phyloP scores from a whole-genome alignment of 2,888 invertebrate genomes.

The Biston stratarius region DNA sequence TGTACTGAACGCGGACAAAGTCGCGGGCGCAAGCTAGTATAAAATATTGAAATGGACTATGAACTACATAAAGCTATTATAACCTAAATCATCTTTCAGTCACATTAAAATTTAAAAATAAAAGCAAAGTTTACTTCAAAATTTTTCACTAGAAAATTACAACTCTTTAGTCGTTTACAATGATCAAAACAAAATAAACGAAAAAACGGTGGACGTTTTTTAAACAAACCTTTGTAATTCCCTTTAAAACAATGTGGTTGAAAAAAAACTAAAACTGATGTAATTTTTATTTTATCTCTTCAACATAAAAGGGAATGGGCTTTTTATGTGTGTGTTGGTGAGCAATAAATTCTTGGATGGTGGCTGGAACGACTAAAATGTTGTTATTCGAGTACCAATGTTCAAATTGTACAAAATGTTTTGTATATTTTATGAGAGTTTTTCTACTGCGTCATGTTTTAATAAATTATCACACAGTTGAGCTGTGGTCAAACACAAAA shows the following conservation, averaged over 20 bases:
- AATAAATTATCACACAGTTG: slow-evolving; percentile 6
- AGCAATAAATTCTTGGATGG: slow-evolving; percentile 26
- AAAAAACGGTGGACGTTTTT: slow-evolving; percentile 30
- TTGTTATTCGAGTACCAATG: slow-evolving; percentile 14
- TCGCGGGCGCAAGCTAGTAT: no score
- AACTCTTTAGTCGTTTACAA: slow-evolving; percentile 15
- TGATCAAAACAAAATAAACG: slow-evolving; percentile 36
- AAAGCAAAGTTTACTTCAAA: not conserved
- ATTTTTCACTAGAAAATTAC: slow-evolving; percentile 1
- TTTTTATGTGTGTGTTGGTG: slow-evolving; percentile 27
- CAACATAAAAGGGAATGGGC: slow-evolving; percentile 27
- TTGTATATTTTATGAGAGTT: slow-evolving; percentile 11
- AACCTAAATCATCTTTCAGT: no score
- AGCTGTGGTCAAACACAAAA: no score
- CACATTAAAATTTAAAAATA: not conserved
- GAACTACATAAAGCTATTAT: no score
- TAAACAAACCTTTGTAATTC: slow-evolving; percentile 31
- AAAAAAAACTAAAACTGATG: slow-evolving; percentile 35
- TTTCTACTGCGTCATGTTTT: slow-evolving; percentile 7
- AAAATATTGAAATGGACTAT: no score
- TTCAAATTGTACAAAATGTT: slow-evolving; percentile 18
- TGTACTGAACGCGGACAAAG: no score
- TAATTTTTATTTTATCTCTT: slow-evolving; percentile 33
- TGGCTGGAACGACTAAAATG: slow-evolving; percentile 17
- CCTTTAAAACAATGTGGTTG: slow-evolving; percentile 36